These are phyloP conservation scores for Ceuthmochares aereus DNA, from an alignment of 2,113 vertebrate genomes.

Conservation along the genomic window DNA sequence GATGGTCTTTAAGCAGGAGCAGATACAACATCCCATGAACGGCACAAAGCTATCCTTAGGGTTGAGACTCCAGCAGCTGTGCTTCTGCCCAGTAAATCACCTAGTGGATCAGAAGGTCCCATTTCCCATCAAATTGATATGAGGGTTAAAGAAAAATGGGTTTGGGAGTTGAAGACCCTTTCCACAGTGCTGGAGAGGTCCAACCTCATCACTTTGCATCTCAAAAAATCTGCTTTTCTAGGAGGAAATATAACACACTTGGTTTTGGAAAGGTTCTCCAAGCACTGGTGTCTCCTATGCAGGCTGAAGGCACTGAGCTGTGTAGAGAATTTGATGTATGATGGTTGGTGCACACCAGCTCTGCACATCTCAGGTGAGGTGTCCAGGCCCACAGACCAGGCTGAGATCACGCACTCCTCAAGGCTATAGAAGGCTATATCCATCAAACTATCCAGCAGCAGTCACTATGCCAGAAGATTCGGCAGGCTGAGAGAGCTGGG, in stretches of 20 bases:
- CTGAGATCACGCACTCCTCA: neutral
- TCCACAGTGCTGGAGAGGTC: neutral
- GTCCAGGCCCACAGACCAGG: neutral
- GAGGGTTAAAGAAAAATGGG: neutral
- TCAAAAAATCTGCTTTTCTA: neutral
- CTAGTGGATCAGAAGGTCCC: neutral
- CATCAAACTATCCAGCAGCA: rapidly evolving
- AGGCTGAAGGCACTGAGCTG: too few relatives aligned
- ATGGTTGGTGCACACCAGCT: rapidly evolving
- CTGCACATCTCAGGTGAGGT: neutral
- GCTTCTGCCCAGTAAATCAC: neutral
- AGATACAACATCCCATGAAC: rapidly evolving
- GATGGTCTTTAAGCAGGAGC: neutral
- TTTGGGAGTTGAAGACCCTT: neutral
- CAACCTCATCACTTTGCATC: neutral
- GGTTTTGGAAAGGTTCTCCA: neutral
- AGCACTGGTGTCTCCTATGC: rapidly evolving
- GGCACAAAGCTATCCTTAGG: rapidly evolving
- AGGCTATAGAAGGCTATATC: rapidly evolving
- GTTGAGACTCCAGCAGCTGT: neutral
- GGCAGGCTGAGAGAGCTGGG: too few relatives aligned
- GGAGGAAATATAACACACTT: rapidly evolving
- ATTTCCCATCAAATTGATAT: too few relatives aligned
- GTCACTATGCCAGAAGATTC: neutral
- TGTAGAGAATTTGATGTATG: rapidly evolving